Percentiles rank a stretch among this genome's conserved stretches.
Conservation (phyloP, 2,113 vertebrate genomes). For the Sterrhoptilus dennistouni region DNA sequence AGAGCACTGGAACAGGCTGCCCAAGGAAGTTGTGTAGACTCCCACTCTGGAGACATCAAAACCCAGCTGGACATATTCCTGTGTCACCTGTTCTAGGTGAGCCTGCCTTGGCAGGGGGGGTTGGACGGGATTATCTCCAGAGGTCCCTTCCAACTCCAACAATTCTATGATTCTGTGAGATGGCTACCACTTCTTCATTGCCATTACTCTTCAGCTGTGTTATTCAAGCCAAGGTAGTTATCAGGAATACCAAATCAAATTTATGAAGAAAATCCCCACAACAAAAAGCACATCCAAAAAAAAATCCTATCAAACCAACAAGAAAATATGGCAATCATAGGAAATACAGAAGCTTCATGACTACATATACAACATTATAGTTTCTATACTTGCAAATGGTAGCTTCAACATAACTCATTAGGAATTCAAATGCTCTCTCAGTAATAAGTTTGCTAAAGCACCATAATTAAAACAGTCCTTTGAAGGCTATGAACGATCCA, state of each 20-base stretch:
- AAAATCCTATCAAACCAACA: neutral
- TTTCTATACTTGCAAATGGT: neutral
- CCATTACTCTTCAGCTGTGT: neutral
- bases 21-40: neutral
- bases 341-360: neutral
- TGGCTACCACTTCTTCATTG: neutral
- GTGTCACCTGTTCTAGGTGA: neutral
- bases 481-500: neutral
- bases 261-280: neutral
- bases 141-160: neutral
- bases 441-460: slow-evolving; percentile 13
- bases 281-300: neutral
- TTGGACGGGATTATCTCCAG: neutral
- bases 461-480: neutral
- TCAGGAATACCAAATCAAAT: neutral
- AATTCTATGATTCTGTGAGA: neutral
- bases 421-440: neutral
- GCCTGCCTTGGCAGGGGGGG: neutral
- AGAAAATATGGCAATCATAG: neutral
- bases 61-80: neutral
- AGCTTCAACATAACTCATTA: neutral
- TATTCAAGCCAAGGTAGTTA: neutral
- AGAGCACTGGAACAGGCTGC: neutral
- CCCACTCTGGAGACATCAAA: neutral
- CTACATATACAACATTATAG: neutral